Evolutionary conservation across 2,113 vertebrate species (phyloP), one percentile per base, ranked within the genome.

Genomic region (Martes martes): DNA sequence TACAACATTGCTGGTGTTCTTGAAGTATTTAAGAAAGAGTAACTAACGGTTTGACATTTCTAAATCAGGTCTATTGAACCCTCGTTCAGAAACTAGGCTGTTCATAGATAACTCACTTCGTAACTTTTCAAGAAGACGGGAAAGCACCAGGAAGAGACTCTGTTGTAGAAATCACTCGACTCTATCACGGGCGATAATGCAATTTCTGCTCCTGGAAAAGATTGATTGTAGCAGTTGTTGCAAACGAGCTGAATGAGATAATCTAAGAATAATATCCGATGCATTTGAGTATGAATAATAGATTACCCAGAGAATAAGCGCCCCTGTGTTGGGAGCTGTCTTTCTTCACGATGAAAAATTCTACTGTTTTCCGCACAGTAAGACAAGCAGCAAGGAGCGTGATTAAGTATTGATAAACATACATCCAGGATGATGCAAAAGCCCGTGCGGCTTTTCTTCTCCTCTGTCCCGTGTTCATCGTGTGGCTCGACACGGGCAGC

Each of bases 371-470:
- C 45, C 7, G 13, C 28, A 1, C 16, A 19, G 3, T 4, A 31
- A 39, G 15, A 14, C 85, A 15, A n/a, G 33, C 45, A 2, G 76
- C 42, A 3, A 2, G 13, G 24, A 10, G 39, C 31, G 0, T 1
- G 45, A 82, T 47, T 10, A 76, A 89, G 23, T 16, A 39, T 26
- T 39, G 23, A 67, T 13, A 89, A 76, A 74, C 18, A 31, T 11
- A 19, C 0, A 26, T 10, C 9, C 1, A 1, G 7, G 1, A 33
- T 24, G 13, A 57, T 67, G 47, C 47, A 50, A 67, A 67, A 67
- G 31, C 15, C 11, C 15, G 0, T 11, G 0, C 4, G 10, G 13
- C 24, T 10, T 21, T 23, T 57, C n/a, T 4, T 57, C 2, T 1
- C 9, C 47, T 96, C 9, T 1, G 6, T 57, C 21, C 74, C 23